Percentiles rank a stretch among this genome's conserved stretches.
These are phyloP conservation scores for Bombus balteatus DNA, from an alignment of 1,140 invertebrate genomes.

Conservation along the genomic window DNA sequence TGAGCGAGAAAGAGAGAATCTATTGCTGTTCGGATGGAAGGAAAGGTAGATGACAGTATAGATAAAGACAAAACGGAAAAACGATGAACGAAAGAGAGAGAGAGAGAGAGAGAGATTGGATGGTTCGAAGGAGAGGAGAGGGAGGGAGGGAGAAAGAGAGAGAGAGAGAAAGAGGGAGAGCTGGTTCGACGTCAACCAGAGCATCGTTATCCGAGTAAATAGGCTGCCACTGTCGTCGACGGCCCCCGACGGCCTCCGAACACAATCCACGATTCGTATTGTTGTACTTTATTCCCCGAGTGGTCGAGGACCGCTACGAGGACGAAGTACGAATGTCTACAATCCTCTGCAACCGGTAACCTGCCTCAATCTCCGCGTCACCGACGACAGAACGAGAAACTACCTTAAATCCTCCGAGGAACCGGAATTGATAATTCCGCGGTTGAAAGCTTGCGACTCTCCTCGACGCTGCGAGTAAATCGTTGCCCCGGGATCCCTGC, in stretches of 20 bases:
- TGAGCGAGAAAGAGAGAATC: slow-evolving; percentile 19
- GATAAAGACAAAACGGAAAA: slow-evolving; percentile 46
- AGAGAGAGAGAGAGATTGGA: slow-evolving; percentile 12
- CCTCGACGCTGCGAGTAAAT: slow-evolving; percentile 29
- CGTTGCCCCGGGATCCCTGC: slow-evolving; percentile 21
- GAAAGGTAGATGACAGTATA: slow-evolving; percentile 29
- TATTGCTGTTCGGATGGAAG: slow-evolving; percentile 34
- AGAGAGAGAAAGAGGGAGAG: slow-evolving; percentile 50
- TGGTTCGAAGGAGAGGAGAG: slow-evolving; percentile 64
- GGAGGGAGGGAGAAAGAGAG: slow-evolving; percentile 38
- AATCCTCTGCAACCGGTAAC: slow-evolving; percentile 52
- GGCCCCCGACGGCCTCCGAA: slow-evolving; percentile 67
- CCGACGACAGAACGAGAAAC: slow-evolving; percentile 44
- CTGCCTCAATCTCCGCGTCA: slow-evolving; percentile 45
- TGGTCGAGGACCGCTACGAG: slow-evolving; percentile 53
- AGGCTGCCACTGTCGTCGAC: slow-evolving; percentile 72
- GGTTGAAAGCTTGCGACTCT: slow-evolving; percentile 33
- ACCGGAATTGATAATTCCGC: slow-evolving; percentile 55
- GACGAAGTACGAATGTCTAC: slow-evolving; percentile 48
- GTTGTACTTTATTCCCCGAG: slow-evolving; percentile 70
- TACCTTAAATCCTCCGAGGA: slow-evolving; percentile 49
- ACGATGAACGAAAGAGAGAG: slow-evolving; percentile 9
- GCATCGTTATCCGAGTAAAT: slow-evolving; percentile 80
- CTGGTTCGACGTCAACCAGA: slow-evolving; percentile 72
- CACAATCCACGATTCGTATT: slow-evolving; percentile 76